phyloP scores from a whole-genome alignment of 2,113 vertebrate genomes.

The Colaptes auratus region DNA sequence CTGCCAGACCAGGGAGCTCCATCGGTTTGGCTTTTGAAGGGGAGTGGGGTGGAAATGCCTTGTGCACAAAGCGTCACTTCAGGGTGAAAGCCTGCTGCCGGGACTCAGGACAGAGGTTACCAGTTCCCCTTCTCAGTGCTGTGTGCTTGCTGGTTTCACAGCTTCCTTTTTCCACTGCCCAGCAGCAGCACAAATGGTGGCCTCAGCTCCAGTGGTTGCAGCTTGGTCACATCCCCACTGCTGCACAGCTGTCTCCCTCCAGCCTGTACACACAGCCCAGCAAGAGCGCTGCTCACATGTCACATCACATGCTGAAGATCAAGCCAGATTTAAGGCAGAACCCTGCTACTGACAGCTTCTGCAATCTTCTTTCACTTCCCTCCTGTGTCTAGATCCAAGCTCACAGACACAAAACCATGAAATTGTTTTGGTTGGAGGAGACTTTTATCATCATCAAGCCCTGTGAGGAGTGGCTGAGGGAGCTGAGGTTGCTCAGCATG shows the following conservation, averaged over 20 bases:
- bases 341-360: accelerated
- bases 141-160: accelerated
- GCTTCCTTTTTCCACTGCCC: neutral
- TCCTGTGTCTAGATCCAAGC: accelerated
- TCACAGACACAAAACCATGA: neutral
- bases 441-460: neutral
- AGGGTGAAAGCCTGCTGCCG: neutral
- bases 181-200: neutral
- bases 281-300: accelerated
- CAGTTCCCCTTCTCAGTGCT: neutral
- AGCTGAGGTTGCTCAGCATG: no score
- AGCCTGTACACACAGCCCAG: accelerated
- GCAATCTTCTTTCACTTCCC: neutral
- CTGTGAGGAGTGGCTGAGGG: no score
- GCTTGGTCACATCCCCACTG: neutral
- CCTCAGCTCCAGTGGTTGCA: accelerated
- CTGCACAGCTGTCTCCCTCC: neutral
- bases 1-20: neutral
- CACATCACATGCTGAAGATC: accelerated
- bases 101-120: neutral
- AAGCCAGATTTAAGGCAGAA: neutral
- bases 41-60: neutral
- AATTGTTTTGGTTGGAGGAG: neutral
- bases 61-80: neutral
- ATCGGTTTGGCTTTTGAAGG: accelerated